phyloP scores from a whole-genome alignment of 2,797 vertebrate genomes.

The Eptatretus atami region DNA sequence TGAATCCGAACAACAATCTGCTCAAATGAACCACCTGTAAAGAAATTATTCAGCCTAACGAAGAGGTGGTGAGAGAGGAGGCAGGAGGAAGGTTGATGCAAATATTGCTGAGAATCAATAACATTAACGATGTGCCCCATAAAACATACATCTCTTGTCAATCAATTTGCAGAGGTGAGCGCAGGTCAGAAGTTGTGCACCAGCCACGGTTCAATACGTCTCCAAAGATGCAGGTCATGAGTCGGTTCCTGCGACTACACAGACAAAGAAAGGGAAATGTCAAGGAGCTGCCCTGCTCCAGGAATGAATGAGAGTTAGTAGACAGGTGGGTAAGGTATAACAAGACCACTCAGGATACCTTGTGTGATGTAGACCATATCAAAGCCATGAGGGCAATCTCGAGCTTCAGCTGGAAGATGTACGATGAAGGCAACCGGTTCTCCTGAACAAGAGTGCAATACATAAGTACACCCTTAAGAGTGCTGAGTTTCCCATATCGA shows the following conservation, averaged over 20 bases:
- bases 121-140: too few relatives aligned
- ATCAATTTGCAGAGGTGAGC: slow-evolving; percentile 98
- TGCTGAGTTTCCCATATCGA: too few relatives aligned
- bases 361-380: slow-evolving; percentile 98
- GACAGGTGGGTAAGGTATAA: neutral
- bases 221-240: slow-evolving; percentile 94
- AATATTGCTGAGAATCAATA: too few relatives aligned
- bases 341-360: slow-evolving; percentile 18
- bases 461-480: too few relatives aligned
- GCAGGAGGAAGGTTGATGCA: too few relatives aligned
- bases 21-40: too few relatives aligned
- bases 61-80: too few relatives aligned
- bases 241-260: slow-evolving; percentile 60
- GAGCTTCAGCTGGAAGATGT: slow-evolving; percentile 83
- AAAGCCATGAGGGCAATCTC: slow-evolving; percentile 91
- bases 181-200: slow-evolving; percentile 91
- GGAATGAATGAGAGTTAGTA: neutral
- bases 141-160: slow-evolving; percentile 65
- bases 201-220: slow-evolving; percentile 69
- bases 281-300: neutral
- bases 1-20: too few relatives aligned
- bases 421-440: slow-evolving; percentile 87
- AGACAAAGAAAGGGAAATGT: neutral
- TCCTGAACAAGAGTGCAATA: slow-evolving; percentile 21
- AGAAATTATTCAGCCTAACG: too few relatives aligned